A percentile compares a stretch with the other conserved stretches of the same genome.
These are phyloP conservation scores for Agrochola litura DNA, from an alignment of 2,888 invertebrate species.

Conservation along the genomic window DNA sequence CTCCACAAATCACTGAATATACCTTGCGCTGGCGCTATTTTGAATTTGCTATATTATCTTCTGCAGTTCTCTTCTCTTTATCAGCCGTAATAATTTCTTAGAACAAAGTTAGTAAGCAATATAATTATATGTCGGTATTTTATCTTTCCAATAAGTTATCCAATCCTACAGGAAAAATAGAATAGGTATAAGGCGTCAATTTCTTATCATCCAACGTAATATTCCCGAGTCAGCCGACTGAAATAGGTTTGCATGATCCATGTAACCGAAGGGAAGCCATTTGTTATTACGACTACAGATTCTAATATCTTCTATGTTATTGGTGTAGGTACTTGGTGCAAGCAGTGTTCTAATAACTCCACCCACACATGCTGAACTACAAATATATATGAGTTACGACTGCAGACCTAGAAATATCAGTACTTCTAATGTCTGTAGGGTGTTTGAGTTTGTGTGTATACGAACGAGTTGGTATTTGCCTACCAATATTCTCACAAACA, in stretches of 20 bases:
- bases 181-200: slow-evolving; percentile 2
- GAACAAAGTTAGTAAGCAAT: background rate
- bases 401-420: slow-evolving; percentile 20
- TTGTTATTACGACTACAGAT: slow-evolving; percentile 9
- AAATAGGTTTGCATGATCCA: background rate
- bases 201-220: background rate
- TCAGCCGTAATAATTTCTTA: too few relatives aligned
- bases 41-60: background rate
- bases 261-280: background rate
- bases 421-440: background rate
- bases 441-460: slow-evolving; percentile 1
- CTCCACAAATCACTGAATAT: slow-evolving; percentile 11
- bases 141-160: background rate
- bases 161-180: background rate
- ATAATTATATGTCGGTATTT: background rate
- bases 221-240: background rate
- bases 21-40: background rate
- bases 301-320: slow-evolving; percentile 29
- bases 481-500: background rate
- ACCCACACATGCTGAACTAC: slow-evolving; percentile 3
- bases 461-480: background rate
- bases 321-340: slow-evolving; percentile 23
- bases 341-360: slow-evolving; percentile 27
- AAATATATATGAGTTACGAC: slow-evolving; percentile 17
- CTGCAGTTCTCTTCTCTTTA: background rate